Conservation (phyloP, 30 jellyfish, hydroid and myxozoan species). For the Sanderia malayensis region DNA sequence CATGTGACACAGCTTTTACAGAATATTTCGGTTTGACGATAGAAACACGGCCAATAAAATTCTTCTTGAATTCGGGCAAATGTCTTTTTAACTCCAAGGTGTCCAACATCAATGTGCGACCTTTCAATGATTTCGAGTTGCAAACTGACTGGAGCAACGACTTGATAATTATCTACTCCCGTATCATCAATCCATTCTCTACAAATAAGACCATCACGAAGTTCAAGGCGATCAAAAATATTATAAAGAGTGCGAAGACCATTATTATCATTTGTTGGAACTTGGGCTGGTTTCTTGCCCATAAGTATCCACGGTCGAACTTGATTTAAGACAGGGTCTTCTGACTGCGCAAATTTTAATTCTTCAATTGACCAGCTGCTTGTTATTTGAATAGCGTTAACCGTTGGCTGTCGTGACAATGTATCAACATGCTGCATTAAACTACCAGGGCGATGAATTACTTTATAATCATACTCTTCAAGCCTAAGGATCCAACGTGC, state of each 20-base stretch:
- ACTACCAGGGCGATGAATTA: slow-evolving; percentile 6
- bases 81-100: slow-evolving; percentile 1
- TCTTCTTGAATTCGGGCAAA: neutral
- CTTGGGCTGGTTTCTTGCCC: neutral
- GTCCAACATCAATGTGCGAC: slow-evolving; percentile 2
- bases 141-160: neutral
- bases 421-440: slow-evolving; percentile 29
- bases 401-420: slow-evolving; percentile 6
- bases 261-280: neutral
- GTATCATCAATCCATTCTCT: slow-evolving; percentile 13
- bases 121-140: neutral
- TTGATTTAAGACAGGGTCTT: neutral
- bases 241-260: neutral
- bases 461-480: slow-evolving; percentile 2
- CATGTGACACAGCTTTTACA: slow-evolving; percentile 2
- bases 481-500: slow-evolving; percentile 15
- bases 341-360: neutral
- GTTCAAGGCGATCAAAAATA: neutral
- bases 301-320: neutral
- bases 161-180: slow-evolving; percentile 2
- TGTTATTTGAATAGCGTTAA: neutral
- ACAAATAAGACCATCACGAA: neutral
- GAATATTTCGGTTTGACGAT: slow-evolving; percentile 4
- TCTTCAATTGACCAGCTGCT: slow-evolving; percentile 3
- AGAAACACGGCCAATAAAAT: slow-evolving; percentile 8